A percentile compares a stretch with the other conserved stretches of the same genome.
phyloP scores from a whole-genome alignment of 2,797 vertebrate species.

The Lepilemur ruficaudatus region DNA sequence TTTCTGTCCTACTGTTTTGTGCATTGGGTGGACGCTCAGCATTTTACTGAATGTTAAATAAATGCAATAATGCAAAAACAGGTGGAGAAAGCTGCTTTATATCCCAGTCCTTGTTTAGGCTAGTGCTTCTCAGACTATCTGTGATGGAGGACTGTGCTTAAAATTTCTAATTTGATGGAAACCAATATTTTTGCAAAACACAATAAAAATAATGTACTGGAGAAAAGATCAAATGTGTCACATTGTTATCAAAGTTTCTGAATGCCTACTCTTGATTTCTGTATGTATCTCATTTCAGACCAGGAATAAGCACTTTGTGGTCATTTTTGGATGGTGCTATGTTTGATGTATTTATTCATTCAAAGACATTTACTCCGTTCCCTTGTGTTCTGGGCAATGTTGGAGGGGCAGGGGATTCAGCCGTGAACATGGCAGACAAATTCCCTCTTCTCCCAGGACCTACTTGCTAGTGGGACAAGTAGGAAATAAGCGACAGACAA shows the following conservation, averaged over 20 bases:
- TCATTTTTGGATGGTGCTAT: neutral
- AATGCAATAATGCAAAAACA: neutral
- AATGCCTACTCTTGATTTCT: neutral
- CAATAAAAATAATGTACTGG: neutral
- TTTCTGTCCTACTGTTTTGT: neutral
- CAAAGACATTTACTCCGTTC: neutral
- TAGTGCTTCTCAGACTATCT: neutral
- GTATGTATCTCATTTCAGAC: neutral
- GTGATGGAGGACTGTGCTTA: neutral
- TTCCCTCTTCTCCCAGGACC: neutral
- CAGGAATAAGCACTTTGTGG: neutral
- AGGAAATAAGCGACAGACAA: neutral
- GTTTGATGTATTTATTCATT: neutral
- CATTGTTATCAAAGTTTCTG: neutral
- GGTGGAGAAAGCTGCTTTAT: neutral
- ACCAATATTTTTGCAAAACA: neutral
- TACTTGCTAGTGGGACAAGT: neutral
- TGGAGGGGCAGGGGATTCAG: neutral
- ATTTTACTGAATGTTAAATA: conserved; percentile 8
- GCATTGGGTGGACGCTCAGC: neutral
- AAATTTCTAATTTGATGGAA: neutral
- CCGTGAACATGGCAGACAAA: neutral
- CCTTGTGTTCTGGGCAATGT: neutral
- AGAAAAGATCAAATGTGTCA: neutral
- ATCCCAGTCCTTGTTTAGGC: neutral